Conservation (phyloP, 2,797 vertebrate genomes). For the Cheirogaleus major region DNA sequence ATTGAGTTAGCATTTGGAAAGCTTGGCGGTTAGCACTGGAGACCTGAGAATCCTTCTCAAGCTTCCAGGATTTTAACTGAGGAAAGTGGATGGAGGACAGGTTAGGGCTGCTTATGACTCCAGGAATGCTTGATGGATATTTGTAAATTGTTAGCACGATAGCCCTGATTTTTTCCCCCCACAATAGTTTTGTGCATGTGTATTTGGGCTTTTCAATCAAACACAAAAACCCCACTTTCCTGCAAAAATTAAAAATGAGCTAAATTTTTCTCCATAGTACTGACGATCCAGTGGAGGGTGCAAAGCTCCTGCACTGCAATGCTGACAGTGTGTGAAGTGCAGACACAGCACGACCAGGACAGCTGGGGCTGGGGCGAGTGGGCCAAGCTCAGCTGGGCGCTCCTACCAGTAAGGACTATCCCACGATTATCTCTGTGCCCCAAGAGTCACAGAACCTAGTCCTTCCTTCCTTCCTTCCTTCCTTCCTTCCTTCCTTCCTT, state of each 20-base stretch:
- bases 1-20: neutral
- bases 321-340: neutral
- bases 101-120: neutral
- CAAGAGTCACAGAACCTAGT: neutral
- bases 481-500: neutral
- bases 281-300: neutral
- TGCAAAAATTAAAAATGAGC: constrained; percentile 11
- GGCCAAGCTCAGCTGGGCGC: neutral
- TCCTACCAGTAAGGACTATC: neutral
- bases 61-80: neutral
- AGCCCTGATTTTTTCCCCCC: neutral
- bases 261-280: neutral
- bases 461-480: neutral
- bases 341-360: neutral
- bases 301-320: neutral
- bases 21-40: neutral
- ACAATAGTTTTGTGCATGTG: neutral
- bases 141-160: neutral
- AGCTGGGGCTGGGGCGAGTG: neutral
- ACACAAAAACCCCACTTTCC: neutral
- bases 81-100: neutral
- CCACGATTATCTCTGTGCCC: neutral
- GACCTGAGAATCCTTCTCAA: neutral
- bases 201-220: constrained; percentile 9
- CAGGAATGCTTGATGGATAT: neutral